Conservation (phyloP, 2,888 invertebrate genomes). For the Tetragonisca angustula region DNA sequence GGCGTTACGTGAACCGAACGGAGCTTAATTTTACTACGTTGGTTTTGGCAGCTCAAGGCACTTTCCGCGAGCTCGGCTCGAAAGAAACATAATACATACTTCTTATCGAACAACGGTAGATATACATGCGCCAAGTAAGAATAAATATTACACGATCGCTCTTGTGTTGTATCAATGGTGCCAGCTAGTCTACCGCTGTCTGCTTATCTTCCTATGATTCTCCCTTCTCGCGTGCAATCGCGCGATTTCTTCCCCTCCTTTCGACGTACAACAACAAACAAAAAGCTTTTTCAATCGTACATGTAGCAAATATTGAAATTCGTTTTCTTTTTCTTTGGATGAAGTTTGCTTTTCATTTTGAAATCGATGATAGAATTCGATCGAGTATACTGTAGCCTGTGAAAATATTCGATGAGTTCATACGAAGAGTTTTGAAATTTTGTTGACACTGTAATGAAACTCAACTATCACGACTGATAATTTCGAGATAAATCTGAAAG, state of each 20-base stretch:
- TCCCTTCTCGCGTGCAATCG: constrained; percentile 30
- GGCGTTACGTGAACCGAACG: constrained; percentile 26
- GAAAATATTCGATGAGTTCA: background rate
- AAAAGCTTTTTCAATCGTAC: background rate
- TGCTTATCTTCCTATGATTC: constrained; percentile 15
- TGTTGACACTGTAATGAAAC: background rate
- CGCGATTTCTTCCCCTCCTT: background rate
- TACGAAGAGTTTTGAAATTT: background rate
- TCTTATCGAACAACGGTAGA: constrained; percentile 21
- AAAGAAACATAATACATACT: constrained; percentile 9
- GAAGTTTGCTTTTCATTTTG: background rate
- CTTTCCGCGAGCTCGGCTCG: background rate
- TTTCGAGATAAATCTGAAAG: background rate
- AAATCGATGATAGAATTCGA: background rate
- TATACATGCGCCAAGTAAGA: background rate
- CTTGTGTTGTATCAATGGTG: constrained; percentile 46
- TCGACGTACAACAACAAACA: background rate
- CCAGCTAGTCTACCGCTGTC: constrained; percentile 65
- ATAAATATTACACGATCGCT: background rate
- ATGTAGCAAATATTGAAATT: background rate
- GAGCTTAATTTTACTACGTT: constrained; percentile 1
- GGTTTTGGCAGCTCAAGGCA: background rate
- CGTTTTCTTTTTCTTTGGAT: background rate
- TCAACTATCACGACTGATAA: background rate
- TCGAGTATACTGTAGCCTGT: background rate